phyloP scores from a whole-genome alignment of 2,888 invertebrate species.

The Dryocosmus kuriphilus region DNA sequence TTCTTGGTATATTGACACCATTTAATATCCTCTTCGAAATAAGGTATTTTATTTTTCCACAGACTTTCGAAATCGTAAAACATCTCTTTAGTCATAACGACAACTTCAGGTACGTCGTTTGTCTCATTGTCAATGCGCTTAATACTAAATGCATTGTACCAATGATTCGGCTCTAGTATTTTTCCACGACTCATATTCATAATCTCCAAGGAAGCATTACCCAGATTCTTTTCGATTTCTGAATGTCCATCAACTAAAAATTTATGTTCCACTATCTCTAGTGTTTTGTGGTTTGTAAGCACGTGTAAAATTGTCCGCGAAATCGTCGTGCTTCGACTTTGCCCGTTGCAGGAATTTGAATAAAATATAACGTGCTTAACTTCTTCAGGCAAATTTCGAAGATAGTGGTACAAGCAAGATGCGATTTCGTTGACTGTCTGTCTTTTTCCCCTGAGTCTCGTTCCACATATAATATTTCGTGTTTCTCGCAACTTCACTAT shows the following conservation, averaged over 20 bases:
- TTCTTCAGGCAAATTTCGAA: slow-evolving; percentile 19
- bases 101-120: neutral
- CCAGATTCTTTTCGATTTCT: no score
- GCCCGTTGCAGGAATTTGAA: slow-evolving; percentile 39
- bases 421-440: slow-evolving; percentile 58
- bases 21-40: slow-evolving; percentile 30
- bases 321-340: no score
- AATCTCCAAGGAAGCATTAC: no score
- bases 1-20: slow-evolving; percentile 41
- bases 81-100: neutral
- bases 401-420: slow-evolving; percentile 50
- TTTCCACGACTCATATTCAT: no score
- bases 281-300: no score
- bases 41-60: slow-evolving; percentile 3
- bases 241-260: no score
- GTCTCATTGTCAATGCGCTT: no score
- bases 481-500: no score
- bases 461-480: slow-evolving; percentile 55
- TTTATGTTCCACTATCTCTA: no score
- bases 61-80: slow-evolving; percentile 14
- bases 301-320: no score
- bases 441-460: slow-evolving; percentile 55
- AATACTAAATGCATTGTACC: neutral
- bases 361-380: slow-evolving; percentile 32
- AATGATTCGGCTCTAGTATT: neutral